A percentile compares a stretch with the other conserved stretches of the same genome.
Conservation (phyloP, 1,140 invertebrate species). For the Drosophila kikkawai region DNA sequence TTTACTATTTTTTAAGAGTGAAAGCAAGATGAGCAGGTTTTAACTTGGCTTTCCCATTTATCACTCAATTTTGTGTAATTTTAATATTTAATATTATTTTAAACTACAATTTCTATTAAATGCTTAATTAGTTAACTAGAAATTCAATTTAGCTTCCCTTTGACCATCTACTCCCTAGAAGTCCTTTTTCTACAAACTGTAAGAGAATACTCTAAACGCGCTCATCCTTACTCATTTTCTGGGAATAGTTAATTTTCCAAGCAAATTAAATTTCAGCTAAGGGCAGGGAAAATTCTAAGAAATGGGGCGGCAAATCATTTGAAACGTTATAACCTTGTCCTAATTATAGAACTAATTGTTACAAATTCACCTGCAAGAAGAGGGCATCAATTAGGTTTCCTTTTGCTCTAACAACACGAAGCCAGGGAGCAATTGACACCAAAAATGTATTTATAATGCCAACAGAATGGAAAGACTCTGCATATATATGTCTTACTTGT, state of each 20-base stretch:
- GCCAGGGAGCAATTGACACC: constrained; percentile 29
- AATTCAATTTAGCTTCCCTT: neutral
- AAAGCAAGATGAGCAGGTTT: neutral
- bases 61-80: neutral
- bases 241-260: constrained; percentile 15
- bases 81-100: too few species aligned
- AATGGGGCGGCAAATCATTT: constrained; percentile 32
- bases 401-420: neutral
- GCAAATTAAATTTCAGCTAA: constrained; percentile 6
- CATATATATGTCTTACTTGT: neutral
- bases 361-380: constrained; percentile 34
- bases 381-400: constrained; percentile 40
- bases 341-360: constrained; percentile 49
- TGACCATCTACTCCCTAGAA: neutral
- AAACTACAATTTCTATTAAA: neutral
- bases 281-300: neutral
- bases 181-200: neutral
- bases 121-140: too few species aligned
- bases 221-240: neutral
- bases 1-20: neutral
- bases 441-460: constrained; percentile 25
- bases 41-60: neutral
- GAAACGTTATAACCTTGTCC: constrained; percentile 35
- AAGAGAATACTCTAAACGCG: neutral
- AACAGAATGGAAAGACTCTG: neutral